Conservation (phyloP, 2,888 invertebrate genomes). For the Choreutis nemorana region DNA sequence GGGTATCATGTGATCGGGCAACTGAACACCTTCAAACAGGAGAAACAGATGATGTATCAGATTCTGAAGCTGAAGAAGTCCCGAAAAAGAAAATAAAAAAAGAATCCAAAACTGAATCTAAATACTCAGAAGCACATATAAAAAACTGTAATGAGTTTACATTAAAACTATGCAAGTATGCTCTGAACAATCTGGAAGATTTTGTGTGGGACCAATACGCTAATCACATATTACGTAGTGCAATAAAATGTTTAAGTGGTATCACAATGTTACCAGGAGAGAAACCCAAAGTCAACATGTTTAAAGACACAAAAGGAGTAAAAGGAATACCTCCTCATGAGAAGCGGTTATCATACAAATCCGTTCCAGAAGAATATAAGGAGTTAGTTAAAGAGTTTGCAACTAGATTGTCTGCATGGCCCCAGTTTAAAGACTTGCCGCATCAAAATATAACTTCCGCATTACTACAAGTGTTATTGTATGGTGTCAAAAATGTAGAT, state of each 20-base stretch:
- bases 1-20: conserved; percentile 61
- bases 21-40: conserved; percentile 33
- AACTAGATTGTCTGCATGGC: conserved; percentile 73
- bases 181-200: conserved; percentile 85
- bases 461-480: conserved; percentile 71
- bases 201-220: conserved; percentile 81
- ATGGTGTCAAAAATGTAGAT: conserved; percentile 68
- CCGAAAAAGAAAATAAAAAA: conserved; percentile 29
- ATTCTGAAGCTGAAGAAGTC: conserved; percentile 24
- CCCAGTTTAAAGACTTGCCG: conserved; percentile 79
- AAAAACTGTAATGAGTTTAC: conserved; percentile 70
- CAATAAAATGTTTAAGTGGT: conserved; percentile 74
- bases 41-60: conserved; percentile 11
- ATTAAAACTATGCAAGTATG: conserved; percentile 75
- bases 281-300: conserved; percentile 46
- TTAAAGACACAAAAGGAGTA: conserved; percentile 26
- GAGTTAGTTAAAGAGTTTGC: conserved; percentile 72
- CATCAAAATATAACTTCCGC: conserved; percentile 75
- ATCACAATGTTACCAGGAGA: conserved; percentile 62
- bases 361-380: conserved; percentile 66
- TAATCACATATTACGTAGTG: conserved; percentile 78
- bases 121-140: conserved; percentile 54
- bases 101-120: conserved; percentile 18
- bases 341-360: conserved; percentile 45
- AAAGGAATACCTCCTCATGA: conserved; percentile 44